Percentiles rank a stretch among this genome's conserved stretches.
phyloP scores from a whole-genome alignment of 35 echinoderm and acorn worm species.

The Heliocidaris tuberculata region DNA sequence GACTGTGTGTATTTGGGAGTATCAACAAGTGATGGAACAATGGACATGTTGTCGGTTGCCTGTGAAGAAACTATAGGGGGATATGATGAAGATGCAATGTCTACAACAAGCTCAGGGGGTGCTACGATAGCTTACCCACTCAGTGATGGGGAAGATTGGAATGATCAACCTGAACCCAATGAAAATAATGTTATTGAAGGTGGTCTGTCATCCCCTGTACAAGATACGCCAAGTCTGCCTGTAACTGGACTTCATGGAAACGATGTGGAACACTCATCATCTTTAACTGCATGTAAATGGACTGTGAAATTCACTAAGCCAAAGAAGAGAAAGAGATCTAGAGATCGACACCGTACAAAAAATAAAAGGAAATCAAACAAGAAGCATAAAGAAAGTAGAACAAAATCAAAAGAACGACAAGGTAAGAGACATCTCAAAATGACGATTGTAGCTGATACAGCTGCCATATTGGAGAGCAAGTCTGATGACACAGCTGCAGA shows the following conservation, averaged over 20 bases:
- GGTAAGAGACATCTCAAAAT: neutral
- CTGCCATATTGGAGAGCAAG: neutral
- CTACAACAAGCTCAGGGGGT: slow-evolving; percentile 13
- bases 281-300: neutral
- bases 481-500: neutral
- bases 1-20: neutral
- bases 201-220: neutral
- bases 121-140: neutral
- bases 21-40: neutral
- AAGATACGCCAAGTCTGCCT: neutral
- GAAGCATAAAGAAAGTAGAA: neutral
- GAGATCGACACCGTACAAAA: neutral
- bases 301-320: neutral
- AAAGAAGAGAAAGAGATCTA: neutral
- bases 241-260: neutral
- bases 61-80: slow-evolving; percentile 1
- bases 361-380: neutral
- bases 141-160: neutral
- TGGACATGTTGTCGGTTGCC: neutral
- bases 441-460: neutral
- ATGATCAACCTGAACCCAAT: neutral
- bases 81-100: slow-evolving; percentile 26
- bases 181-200: neutral
- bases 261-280: neutral
- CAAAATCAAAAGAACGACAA: neutral